Percentiles rank a stretch among this genome's conserved stretches.
Evolutionary conservation across 2,888 invertebrate genomes (phyloP).

Genomic region (Adelphocoris suturalis): DNA sequence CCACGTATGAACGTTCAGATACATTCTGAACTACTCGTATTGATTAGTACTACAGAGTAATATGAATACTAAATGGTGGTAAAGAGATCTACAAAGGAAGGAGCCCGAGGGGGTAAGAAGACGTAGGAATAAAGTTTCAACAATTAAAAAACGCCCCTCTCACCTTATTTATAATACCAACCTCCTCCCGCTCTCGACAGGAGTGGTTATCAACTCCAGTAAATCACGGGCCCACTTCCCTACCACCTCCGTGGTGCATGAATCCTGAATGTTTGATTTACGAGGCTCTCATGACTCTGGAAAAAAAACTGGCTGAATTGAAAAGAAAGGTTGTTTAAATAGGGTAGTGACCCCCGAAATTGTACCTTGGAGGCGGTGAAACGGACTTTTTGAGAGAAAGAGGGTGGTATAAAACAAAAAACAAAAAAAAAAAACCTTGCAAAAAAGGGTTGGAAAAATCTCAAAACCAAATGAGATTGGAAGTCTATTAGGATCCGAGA

Average conservation of each 20-base stretch:
- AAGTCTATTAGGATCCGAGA: slow-evolving; percentile 49
- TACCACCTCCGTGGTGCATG: not conserved
- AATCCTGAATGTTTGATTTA: slow-evolving; percentile 34
- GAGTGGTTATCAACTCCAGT: slow-evolving; percentile 46
- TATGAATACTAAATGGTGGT: not conserved
- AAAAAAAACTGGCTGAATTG: not conserved
- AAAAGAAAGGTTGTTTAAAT: slow-evolving; percentile 40
- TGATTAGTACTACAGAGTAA: too few relatives aligned
- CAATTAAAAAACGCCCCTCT: not conserved
- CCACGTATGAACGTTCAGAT: too few relatives aligned
- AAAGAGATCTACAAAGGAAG: not conserved
- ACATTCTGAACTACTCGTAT: too few relatives aligned
- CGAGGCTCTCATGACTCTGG: not conserved
- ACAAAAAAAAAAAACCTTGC: not conserved
- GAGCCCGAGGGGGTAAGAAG: not conserved
- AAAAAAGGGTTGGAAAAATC: slow-evolving; percentile 12
- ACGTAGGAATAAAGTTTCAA: not conserved
- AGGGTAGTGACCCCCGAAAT: slow-evolving; percentile 37
- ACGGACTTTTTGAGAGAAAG: not conserved
- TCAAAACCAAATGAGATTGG: slow-evolving; percentile 57
- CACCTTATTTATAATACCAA: slow-evolving; percentile 15
- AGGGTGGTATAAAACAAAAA: too few relatives aligned
- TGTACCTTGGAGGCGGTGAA: not conserved
- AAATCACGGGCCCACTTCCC: slow-evolving; percentile 25
- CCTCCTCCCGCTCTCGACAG: not conserved